Evolutionary conservation across 2,113 vertebrate species (phyloP).

Genomic region (Brachirus orientalis): DNA sequence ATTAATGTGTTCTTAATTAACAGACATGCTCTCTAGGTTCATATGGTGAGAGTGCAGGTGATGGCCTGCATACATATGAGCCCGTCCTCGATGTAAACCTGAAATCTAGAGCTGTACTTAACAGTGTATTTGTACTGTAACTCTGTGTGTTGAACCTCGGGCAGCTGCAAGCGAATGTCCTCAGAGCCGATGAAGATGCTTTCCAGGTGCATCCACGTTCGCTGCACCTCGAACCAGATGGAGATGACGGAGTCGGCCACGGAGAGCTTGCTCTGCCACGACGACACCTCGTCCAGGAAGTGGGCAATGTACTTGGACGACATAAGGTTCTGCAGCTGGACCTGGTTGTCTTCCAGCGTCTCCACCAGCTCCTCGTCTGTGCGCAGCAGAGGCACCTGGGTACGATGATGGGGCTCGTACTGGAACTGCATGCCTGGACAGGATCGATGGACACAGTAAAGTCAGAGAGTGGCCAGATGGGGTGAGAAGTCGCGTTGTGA

Average conservation of each 20-base stretch:
- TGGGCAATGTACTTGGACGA: conserved; percentile 89
- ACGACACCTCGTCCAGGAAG: conserved; percentile 92
- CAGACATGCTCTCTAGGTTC: conserved; percentile 24
- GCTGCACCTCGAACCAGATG: conserved; percentile 95
- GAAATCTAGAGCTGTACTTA: conserved; percentile 7
- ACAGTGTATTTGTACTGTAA: too few species aligned
- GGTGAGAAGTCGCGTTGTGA: too few species aligned
- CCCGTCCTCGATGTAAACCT: conserved; percentile 2
- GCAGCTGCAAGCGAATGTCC: conserved; percentile 92
- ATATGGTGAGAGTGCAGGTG: conserved; percentile 11
- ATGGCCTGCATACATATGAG: conserved; percentile 17
- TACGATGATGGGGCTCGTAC: conserved; percentile 87
- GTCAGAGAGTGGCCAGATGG: too few species aligned
- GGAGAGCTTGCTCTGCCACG: conserved; percentile 92
- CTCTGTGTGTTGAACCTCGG: conserved; percentile 78
- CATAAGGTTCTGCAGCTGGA: conserved; percentile 95
- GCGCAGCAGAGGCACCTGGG: conserved; percentile 82
- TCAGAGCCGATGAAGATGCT: conserved; percentile 96
- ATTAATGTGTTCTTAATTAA: conserved; percentile 54
- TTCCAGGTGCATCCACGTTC: conserved; percentile 92
- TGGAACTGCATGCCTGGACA: conserved; percentile 86
- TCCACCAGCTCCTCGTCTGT: conserved; percentile 90
- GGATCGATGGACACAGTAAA: neutral
- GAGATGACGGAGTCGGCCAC: conserved; percentile 85
- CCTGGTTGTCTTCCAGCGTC: conserved; percentile 95